Conservation (phyloP, 2,888 invertebrate genomes). For the Hypomecis atomaria region DNA sequence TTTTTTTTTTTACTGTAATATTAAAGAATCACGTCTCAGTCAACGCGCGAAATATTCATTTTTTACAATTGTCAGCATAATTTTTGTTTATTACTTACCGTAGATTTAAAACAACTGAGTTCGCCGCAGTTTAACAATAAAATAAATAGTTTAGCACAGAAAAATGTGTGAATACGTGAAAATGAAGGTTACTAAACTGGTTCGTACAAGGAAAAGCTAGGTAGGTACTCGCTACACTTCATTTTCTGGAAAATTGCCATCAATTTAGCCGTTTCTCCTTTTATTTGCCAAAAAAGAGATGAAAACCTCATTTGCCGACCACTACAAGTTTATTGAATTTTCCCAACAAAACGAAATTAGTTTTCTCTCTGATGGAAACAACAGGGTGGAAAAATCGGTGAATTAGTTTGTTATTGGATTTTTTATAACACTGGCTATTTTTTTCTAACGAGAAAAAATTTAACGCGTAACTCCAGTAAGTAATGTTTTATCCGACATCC, state of each 20-base stretch:
- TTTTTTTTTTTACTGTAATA: no score
- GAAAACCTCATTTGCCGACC: slow-evolving; percentile 40
- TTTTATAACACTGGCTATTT: slow-evolving; percentile 7
- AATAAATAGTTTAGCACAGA: no score
- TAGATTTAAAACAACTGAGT: no score
- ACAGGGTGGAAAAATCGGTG: slow-evolving; percentile 28
- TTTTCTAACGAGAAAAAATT: no score
- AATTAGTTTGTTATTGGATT: slow-evolving; percentile 25
- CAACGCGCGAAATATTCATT: no score
- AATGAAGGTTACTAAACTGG: slow-evolving; percentile 5
- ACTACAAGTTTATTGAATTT: slow-evolving; percentile 39
- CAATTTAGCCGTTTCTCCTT: slow-evolving; percentile 14
- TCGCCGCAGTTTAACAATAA: no score
- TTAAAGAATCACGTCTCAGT: no score
- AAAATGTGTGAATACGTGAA: background rate
- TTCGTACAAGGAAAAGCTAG: slow-evolving; percentile 5
- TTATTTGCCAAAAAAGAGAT: slow-evolving; percentile 32
- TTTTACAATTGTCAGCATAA: no score
- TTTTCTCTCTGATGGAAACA: slow-evolving; percentile 27
- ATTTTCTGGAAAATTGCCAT: slow-evolving; percentile 9
- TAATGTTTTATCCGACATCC: no score
- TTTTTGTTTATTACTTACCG: no score
- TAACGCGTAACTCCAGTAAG: no score
- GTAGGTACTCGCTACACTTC: background rate
- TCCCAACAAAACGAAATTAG: slow-evolving; percentile 32